Percentiles rank a stretch among this genome's conserved stretches.
Conservation (phyloP, 2,888 invertebrate genomes). For the Pseudanteris insignis region DNA sequence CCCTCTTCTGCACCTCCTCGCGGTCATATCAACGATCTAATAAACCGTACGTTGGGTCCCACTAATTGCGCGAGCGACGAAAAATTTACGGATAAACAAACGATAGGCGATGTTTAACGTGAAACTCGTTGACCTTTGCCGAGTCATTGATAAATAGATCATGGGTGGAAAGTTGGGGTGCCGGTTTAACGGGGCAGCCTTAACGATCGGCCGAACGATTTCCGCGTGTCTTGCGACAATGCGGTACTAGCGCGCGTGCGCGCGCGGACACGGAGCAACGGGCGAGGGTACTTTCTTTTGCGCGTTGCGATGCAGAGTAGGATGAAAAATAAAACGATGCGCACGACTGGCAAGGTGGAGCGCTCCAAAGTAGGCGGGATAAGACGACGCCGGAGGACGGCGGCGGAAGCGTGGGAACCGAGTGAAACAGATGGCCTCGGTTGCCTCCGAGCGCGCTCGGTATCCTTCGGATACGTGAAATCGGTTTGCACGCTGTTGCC, state of each 20-base stretch:
- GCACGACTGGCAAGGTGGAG: slow-evolving; percentile 33
- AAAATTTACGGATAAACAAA: background rate
- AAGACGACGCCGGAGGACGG: slow-evolving; percentile 44
- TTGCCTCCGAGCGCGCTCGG: slow-evolving; percentile 52
- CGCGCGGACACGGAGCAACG: background rate
- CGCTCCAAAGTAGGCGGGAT: slow-evolving; percentile 47
- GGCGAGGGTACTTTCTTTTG: slow-evolving; percentile 27
- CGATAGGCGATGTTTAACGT: slow-evolving; percentile 3
- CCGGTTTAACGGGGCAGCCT: slow-evolving; percentile 22
- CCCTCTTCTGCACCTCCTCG: no score
- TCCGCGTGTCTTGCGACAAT: slow-evolving; percentile 24
- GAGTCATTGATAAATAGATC: slow-evolving; percentile 26
- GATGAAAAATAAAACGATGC: slow-evolving; percentile 34
- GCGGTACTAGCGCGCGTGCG: slow-evolving; percentile 8
- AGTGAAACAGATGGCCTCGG: slow-evolving; percentile 62
- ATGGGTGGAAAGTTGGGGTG: slow-evolving; percentile 20
- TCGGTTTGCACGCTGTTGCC: slow-evolving; percentile 5
- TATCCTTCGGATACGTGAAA: slow-evolving; percentile 48
- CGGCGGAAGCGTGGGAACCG: slow-evolving; percentile 65
- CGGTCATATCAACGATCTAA: no score
- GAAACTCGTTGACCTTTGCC: slow-evolving; percentile 28
- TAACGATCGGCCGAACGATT: slow-evolving; percentile 17
- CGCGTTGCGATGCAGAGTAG: slow-evolving; percentile 18
- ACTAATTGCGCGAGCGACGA: no score
- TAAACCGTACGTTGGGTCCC: no score